Conservation (phyloP, 2,797 vertebrate genomes). For the Hoplostethus atlanticus region DNA sequence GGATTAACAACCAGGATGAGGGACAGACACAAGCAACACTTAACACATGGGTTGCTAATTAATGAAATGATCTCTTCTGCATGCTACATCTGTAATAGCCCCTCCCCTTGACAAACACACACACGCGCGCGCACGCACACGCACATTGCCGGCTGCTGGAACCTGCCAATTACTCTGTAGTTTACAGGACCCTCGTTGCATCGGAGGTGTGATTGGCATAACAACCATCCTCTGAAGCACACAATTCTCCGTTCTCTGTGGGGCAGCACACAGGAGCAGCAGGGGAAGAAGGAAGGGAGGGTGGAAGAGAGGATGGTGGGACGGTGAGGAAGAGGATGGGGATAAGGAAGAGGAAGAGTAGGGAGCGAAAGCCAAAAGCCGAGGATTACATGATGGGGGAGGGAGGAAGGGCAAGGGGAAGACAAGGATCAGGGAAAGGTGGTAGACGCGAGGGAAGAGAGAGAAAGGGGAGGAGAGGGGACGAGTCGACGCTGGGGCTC, state of each 20-base stretch:
- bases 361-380: conserved; percentile 28
- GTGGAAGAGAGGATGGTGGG: conserved; percentile 44
- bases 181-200: conserved; percentile 85
- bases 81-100: conserved; percentile 76
- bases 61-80: conserved; percentile 82
- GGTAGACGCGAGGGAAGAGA: background rate
- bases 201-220: conserved; percentile 88
- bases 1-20: conserved; percentile 72
- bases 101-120: conserved; percentile 55
- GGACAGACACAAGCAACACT: conserved; percentile 56
- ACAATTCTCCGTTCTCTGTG: conserved; percentile 78
- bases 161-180: conserved; percentile 87
- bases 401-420: conserved; percentile 20
- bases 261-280: conserved; percentile 71
- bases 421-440: background rate
- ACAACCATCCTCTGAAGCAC: conserved; percentile 83
- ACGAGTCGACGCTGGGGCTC: conserved; percentile 74
- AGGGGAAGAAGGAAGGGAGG: conserved; percentile 65
- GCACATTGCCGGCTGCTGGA: conserved; percentile 73
- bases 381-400: conserved; percentile 60
- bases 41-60: conserved; percentile 81
- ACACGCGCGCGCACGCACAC: conserved; percentile 25
- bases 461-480: conserved; percentile 34
- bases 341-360: conserved; percentile 36
- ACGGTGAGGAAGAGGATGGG: conserved; percentile 50